Percentiles rank a stretch among this genome's conserved stretches.
These are phyloP conservation scores for Cydia pomonella DNA, from an alignment of 1,140 invertebrate genomes.

Conservation along the genomic window DNA sequence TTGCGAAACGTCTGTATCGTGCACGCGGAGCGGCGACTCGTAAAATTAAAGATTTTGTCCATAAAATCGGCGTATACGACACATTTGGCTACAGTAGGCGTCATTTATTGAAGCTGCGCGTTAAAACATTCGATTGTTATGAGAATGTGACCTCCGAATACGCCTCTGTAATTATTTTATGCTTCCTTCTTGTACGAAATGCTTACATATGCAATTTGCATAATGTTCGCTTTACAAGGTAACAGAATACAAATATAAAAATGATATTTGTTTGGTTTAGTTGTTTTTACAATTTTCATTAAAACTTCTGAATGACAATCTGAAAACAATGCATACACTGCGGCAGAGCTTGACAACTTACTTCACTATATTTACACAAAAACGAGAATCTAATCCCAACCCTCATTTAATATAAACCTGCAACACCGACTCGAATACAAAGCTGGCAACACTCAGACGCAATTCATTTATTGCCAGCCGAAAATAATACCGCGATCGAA, in stretches of 20 bases:
- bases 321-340: neutral
- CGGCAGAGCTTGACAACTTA: neutral
- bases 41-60: constrained; percentile 54
- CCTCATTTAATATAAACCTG: constrained; percentile 28
- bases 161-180: constrained; percentile 4
- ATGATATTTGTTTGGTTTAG: neutral
- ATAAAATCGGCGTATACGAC: constrained; percentile 50
- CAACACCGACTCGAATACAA: constrained; percentile 14
- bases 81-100: constrained; percentile 48
- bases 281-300: too few relatives aligned
- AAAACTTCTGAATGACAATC: too few relatives aligned
- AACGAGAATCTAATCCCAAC: constrained; percentile 6
- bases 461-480: constrained; percentile 54
- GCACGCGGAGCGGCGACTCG: constrained; percentile 40
- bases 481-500: constrained; percentile 64
- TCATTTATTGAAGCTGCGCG: constrained; percentile 40
- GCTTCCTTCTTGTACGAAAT: neutral
- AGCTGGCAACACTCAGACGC: constrained; percentile 45
- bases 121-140: constrained; percentile 34
- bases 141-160: constrained; percentile 30
- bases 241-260: neutral
- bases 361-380: constrained; percentile 6
- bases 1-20: constrained; percentile 44
- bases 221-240: neutral
- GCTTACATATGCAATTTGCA: neutral